Conservation (phyloP, 2,888 invertebrate species). For the Odontocerum albicorne region DNA sequence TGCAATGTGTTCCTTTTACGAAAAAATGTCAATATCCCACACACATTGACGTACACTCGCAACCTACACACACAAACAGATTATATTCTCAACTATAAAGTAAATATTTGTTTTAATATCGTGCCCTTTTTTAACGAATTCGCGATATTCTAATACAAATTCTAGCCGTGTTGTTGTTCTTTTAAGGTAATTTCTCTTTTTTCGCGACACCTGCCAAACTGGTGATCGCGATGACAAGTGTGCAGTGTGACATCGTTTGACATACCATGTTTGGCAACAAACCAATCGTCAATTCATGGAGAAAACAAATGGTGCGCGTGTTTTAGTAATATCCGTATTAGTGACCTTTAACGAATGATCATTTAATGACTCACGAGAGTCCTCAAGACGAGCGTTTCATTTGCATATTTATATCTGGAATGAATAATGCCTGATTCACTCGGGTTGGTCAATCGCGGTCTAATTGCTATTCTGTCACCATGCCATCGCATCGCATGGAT, state of each 20-base stretch:
- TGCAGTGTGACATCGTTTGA: conserved; percentile 12
- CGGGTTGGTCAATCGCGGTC: conserved; percentile 23
- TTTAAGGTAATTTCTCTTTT: not conserved
- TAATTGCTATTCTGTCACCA: conserved; percentile 18
- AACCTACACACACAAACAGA: conserved; percentile 30
- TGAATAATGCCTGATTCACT: conserved; percentile 29
- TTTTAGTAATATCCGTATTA: conserved; percentile 15
- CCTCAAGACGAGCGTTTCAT: conserved; percentile 3
- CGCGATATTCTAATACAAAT: not conserved
- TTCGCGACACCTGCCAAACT: conserved; percentile 22
- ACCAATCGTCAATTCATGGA: conserved; percentile 18
- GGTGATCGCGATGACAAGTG: conserved; percentile 24
- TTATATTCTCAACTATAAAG: conserved; percentile 24
- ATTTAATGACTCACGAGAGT: conserved; percentile 19
- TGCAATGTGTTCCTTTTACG: not conserved
- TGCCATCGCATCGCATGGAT: conserved; percentile 17
- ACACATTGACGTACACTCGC: conserved; percentile 23
- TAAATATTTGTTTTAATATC: conserved; percentile 15
- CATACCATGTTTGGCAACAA: conserved; percentile 32
- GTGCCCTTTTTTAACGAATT: conserved; percentile 10
- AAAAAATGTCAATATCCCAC: conserved; percentile 5
- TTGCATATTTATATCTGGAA: conserved; percentile 14
- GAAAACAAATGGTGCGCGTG: conserved; percentile 25
- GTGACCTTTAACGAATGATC: conserved; percentile 23
- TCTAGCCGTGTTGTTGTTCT: not conserved